Evolutionary conservation across 2,797 vertebrate species (phyloP).

Genomic region (Myotis myotis): DNA sequence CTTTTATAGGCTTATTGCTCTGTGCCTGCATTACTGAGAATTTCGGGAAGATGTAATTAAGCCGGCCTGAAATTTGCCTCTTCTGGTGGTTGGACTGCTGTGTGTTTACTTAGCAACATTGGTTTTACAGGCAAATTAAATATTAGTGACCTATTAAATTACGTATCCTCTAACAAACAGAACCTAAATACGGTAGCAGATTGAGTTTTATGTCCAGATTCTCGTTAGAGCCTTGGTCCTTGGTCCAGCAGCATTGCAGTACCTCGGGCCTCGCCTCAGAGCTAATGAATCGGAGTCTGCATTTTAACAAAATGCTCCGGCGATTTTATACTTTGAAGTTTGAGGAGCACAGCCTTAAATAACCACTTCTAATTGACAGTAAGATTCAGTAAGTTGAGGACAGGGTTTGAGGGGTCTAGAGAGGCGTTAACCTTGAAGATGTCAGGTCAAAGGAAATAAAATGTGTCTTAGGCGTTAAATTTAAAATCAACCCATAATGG

Average conservation of each 20-base stretch:
- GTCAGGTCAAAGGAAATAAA: not conserved
- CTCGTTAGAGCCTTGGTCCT: not conserved
- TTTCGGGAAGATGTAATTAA: slow-evolving; percentile 30
- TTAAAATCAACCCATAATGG: not conserved
- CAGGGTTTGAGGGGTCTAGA: not conserved
- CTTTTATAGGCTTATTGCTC: not conserved
- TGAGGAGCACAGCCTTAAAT: not conserved
- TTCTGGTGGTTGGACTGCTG: not conserved
- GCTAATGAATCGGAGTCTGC: not conserved
- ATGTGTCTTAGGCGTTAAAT: not conserved
- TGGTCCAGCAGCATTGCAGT: not conserved
- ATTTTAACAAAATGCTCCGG: not conserved
- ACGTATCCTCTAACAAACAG: not conserved
- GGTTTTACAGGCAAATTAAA: not conserved
- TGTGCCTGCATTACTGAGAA: not conserved
- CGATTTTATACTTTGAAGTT: not conserved
- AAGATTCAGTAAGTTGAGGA: not conserved
- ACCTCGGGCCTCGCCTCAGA: not conserved
- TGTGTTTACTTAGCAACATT: slow-evolving; percentile 23
- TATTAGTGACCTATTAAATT: slow-evolving; percentile 13
- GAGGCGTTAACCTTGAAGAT: not conserved
- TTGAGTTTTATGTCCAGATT: not conserved
- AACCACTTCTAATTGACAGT: not conserved
- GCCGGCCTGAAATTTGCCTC: not conserved
- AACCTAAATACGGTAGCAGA: not conserved